These are phyloP conservation scores for Solea solea DNA, from an alignment of 2,113 vertebrate genomes.

Conservation along the genomic window DNA sequence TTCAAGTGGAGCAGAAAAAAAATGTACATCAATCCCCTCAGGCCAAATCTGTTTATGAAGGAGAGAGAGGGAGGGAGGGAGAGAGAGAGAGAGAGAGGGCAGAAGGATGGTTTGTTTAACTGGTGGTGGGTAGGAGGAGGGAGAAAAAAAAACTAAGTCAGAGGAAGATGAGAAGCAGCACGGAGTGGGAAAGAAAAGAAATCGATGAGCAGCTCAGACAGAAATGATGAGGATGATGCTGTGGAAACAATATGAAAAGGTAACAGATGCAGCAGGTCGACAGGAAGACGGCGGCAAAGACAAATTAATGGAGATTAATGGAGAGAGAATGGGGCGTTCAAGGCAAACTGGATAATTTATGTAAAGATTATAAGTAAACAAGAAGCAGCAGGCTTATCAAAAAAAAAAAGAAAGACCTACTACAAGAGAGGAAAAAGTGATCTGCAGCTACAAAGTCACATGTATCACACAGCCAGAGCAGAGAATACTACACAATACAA, in stretches of 20 bases:
- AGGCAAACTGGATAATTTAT: constrained; percentile 38
- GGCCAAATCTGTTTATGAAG: constrained; percentile 52
- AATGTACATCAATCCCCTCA: constrained; percentile 46
- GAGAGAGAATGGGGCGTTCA: constrained; percentile 18
- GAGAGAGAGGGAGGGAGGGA: constrained; percentile 30
- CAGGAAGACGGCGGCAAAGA: constrained; percentile 24
- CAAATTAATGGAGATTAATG: constrained; percentile 33
- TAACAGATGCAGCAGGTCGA: constrained; percentile 37
- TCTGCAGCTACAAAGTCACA: background rate
- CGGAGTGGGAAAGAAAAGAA: constrained; percentile 32
- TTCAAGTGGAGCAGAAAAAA: constrained; percentile 45
- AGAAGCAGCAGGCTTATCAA: constrained; percentile 3
- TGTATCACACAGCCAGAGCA: constrained; percentile 10
- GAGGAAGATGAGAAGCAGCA: constrained; percentile 36
- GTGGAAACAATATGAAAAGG: constrained; percentile 33
- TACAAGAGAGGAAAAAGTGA: constrained; percentile 12
- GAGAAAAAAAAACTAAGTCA: constrained; percentile 2
- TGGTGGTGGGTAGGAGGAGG: constrained; percentile 36
- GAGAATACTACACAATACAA: background rate
- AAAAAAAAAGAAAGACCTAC: constrained; percentile 15
- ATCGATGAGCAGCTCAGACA: constrained; percentile 53
- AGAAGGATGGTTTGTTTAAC: constrained; percentile 39
- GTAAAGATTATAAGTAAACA: constrained; percentile 28
- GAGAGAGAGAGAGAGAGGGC: constrained; percentile 34
- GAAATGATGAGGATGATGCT: constrained; percentile 40